Percentiles rank a stretch among this genome's conserved stretches.
Conservation (phyloP, 1,140 invertebrate species). For the Drosophila kohkoa region DNA sequence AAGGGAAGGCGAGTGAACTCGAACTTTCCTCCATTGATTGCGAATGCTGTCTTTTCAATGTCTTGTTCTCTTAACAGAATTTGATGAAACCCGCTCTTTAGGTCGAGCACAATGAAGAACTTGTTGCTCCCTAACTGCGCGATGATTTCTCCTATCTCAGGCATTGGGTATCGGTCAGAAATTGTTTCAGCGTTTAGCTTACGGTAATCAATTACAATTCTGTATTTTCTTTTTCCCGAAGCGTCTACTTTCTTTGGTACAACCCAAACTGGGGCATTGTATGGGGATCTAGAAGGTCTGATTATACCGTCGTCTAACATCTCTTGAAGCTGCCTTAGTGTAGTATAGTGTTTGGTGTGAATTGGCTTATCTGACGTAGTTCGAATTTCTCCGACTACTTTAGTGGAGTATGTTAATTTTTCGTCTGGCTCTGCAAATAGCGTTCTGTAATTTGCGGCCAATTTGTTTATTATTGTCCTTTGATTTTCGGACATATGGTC, state of each 20-base stretch:
- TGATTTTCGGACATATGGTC: neutral
- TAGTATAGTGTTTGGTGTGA: no score
- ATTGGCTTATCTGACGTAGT: neutral
- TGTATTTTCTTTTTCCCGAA: neutral
- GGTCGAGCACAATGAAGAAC: neutral
- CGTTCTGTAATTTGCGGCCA: neutral
- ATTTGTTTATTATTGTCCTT: neutral
- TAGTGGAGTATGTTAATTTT: neutral
- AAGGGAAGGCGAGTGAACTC: slow-evolving; percentile 1
- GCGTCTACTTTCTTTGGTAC: neutral
- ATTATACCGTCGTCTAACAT: slow-evolving; percentile 6
- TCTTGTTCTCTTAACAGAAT: neutral
- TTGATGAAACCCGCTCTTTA: neutral
- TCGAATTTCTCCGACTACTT: neutral
- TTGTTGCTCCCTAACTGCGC: neutral
- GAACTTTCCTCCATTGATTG: neutral
- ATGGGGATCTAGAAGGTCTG: neutral
- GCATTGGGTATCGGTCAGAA: neutral
- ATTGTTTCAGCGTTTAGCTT: neutral
- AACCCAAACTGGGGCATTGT: slow-evolving; percentile 1
- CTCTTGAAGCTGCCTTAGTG: neutral
- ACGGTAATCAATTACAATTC: slow-evolving; percentile 1
- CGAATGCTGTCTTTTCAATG: neutral
- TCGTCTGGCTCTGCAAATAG: neutral
- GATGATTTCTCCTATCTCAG: slow-evolving; percentile 4